These are phyloP conservation scores for Botia almorhae DNA, from an alignment of 2,797 vertebrate species.

Conservation along the genomic window DNA sequence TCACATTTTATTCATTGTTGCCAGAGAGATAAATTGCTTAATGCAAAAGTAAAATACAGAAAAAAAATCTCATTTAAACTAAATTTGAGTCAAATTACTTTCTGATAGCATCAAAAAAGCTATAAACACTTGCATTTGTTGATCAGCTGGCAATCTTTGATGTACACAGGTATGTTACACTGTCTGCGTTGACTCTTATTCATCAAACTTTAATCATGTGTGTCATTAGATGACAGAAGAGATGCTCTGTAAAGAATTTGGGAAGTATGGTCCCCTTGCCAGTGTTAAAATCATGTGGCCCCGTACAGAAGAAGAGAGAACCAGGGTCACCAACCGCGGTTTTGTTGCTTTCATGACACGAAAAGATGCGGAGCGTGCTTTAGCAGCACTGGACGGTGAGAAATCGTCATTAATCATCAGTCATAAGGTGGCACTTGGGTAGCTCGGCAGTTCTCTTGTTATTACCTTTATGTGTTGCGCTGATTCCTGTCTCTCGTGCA, in stretches of 20 bases:
- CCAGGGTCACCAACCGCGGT: conserved; percentile 80
- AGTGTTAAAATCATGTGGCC: conserved; percentile 89
- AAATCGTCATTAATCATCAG: background rate
- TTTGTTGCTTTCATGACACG: conserved; percentile 86
- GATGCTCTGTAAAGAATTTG: conserved; percentile 85
- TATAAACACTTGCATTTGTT: no score
- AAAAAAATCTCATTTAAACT: no score
- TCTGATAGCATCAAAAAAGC: no score
- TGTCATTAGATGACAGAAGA: conserved; percentile 83
- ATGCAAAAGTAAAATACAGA: no score
- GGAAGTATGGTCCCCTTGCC: conserved; percentile 83
- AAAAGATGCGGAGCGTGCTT: conserved; percentile 82
- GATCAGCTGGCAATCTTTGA: no score
- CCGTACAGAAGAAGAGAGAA: conserved; percentile 82
- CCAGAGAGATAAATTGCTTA: no score
- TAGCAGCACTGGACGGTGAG: conserved; percentile 81
- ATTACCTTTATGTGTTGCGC: background rate
- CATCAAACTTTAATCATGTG: background rate
- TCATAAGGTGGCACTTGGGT: background rate
- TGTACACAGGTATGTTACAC: no score
- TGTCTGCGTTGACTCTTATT: no score
- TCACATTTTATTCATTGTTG: no score
- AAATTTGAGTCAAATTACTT: no score
- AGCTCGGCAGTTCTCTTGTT: background rate
- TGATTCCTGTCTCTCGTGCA: conserved; percentile 54